Evolutionary conservation across 1,140 invertebrate genomes (phyloP).

Genomic region (Vanessa atalanta): DNA sequence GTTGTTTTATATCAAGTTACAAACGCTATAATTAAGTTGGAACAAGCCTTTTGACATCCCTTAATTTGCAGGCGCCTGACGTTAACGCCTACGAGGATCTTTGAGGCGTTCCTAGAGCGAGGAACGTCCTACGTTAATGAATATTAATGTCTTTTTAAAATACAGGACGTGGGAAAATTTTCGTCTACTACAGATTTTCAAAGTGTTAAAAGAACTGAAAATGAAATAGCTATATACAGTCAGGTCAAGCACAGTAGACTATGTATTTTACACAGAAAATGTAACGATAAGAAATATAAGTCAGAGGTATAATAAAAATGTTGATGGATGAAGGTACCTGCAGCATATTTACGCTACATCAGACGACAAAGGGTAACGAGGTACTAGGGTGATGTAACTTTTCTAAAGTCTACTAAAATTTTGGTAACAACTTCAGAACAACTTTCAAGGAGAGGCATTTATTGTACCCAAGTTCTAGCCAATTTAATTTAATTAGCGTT

Average conservation of each 20-base stretch:
- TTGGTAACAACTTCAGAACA: no score
- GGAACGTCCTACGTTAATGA: constrained; percentile 15
- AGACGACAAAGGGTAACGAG: no score
- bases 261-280: no score
- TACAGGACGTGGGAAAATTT: constrained; percentile 11
- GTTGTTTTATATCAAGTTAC: constrained; percentile 3
- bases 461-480: background rate
- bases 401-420: no score
- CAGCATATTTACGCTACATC: no score
- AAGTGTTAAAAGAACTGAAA: background rate
- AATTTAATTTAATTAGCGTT: background rate
- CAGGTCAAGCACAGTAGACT: background rate
- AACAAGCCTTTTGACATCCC: constrained; percentile 10
- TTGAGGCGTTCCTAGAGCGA: constrained; percentile 11
- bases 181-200: constrained; percentile 1
- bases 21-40: constrained; percentile 9
- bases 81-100: constrained; percentile 10
- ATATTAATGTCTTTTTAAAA: constrained; percentile 27
- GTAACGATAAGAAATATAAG: no score
- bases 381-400: no score
- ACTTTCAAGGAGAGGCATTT: no score
- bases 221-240: background rate
- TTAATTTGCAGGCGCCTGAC: constrained; percentile 3
- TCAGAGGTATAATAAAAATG: no score
- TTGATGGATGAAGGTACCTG: no score